Conservation (phyloP, 2,797 vertebrate genomes). For the Sparidentex hasta region DNA sequence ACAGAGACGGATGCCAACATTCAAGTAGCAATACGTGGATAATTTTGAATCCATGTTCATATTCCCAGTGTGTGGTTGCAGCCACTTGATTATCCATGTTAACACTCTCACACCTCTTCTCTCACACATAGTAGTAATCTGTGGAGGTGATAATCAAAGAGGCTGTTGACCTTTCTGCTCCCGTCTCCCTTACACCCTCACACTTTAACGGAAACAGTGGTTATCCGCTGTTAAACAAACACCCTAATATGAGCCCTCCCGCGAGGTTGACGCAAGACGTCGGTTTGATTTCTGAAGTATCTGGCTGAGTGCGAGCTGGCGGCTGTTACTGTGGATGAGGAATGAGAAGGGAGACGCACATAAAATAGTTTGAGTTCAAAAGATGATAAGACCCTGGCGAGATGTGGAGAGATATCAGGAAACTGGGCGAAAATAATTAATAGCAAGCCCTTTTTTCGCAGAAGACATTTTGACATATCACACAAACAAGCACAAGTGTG, state of each 20-base stretch:
- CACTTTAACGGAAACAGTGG: constrained; percentile 20
- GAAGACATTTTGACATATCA: background rate
- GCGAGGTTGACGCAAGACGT: constrained; percentile 7
- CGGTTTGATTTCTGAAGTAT: constrained; percentile 37
- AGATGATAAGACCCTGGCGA: constrained; percentile 18
- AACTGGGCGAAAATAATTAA: background rate
- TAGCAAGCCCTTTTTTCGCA: background rate
- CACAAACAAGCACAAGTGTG: background rate
- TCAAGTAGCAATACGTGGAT: constrained; percentile 36
- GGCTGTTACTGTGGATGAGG: constrained; percentile 31
- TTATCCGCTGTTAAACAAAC: constrained; percentile 25
- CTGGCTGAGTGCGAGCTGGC: constrained; percentile 20
- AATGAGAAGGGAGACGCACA: constrained; percentile 20
- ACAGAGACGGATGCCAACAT: constrained; percentile 22
- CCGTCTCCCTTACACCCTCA: constrained; percentile 15
- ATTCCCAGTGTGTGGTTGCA: constrained; percentile 17
- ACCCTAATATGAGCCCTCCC: constrained; percentile 5
- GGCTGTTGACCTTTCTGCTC: constrained; percentile 18
- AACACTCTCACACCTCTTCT: constrained; percentile 16
- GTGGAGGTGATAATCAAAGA: constrained; percentile 2
- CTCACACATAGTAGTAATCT: constrained; percentile 43
- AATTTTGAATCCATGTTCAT: constrained; percentile 16
- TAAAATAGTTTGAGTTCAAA: constrained; percentile 4
- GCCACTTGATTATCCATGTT: constrained; percentile 16
- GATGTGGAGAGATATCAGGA: background rate